These are phyloP conservation scores for Miichthys miiuy DNA, from an alignment of 2,797 vertebrate genomes.

Conservation along the genomic window DNA sequence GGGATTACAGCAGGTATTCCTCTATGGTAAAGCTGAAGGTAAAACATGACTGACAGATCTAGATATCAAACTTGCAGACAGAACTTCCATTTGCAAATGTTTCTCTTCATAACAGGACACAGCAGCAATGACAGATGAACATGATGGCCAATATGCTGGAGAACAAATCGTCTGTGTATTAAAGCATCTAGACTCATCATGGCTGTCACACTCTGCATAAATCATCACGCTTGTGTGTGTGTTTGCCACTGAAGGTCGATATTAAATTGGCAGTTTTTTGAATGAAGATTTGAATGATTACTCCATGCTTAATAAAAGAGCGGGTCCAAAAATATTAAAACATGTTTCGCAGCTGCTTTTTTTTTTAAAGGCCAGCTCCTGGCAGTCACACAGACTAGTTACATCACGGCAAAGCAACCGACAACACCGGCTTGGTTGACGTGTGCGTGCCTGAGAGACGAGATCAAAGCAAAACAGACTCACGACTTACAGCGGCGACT, in stretches of 20 bases:
- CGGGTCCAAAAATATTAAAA: background rate
- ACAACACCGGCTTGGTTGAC: slow-evolving; percentile 61
- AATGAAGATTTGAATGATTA: slow-evolving; percentile 11
- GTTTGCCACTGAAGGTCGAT: too few relatives aligned
- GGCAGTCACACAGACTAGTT: background rate
- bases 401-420: slow-evolving; percentile 13
- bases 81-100: background rate
- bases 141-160: accelerated
- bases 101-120: background rate
- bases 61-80: background rate
- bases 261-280: background rate
- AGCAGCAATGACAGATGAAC: background rate
- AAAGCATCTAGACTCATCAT: background rate
- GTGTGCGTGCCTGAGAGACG: slow-evolving; percentile 46
- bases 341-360: accelerated
- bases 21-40: background rate
- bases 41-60: background rate
- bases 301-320: accelerated
- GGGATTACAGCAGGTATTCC: background rate
- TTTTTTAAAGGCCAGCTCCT: background rate
- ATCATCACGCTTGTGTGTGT: too few relatives aligned
- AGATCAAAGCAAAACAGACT: slow-evolving; percentile 60
- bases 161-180: background rate
- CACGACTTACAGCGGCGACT: slow-evolving; percentile 44
- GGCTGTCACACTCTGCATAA: background rate